A percentile compares a stretch with the other conserved stretches of the same genome.
Evolutionary conservation across 2,888 invertebrate genomes (phyloP).

Genomic region (Molanna angustata): DNA sequence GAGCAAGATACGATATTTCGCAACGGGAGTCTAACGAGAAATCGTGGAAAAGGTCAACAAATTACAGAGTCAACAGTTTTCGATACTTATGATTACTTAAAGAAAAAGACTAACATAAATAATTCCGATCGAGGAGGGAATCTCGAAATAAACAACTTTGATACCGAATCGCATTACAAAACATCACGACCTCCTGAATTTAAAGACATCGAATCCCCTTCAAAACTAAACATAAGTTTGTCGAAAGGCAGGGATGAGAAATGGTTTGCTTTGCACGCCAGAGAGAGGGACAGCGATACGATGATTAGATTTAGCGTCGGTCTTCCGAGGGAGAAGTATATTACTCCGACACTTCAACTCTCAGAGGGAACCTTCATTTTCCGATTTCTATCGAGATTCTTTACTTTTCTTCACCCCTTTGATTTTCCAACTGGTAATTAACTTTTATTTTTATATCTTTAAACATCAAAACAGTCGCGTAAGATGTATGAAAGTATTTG

Average conservation of each 20-base stretch:
- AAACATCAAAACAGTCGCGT: too few relatives aligned
- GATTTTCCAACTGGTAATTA: constrained; percentile 64
- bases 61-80: constrained; percentile 1
- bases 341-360: constrained; percentile 55
- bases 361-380: constrained; percentile 62
- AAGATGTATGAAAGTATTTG: too few relatives aligned
- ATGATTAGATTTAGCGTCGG: constrained; percentile 51
- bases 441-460: too few relatives aligned
- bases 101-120: constrained; percentile 9
- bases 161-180: constrained; percentile 9
- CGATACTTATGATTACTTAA: constrained; percentile 12
- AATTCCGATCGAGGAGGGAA: constrained; percentile 4
- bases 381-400: constrained; percentile 59
- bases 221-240: constrained; percentile 16
- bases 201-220: constrained; percentile 5
- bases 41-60: constrained; percentile 2
- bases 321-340: constrained; percentile 50
- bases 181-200: constrained; percentile 5
- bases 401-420: constrained; percentile 62
- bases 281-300: constrained; percentile 42
- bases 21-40: too few relatives aligned
- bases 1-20: not conserved
- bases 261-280: constrained; percentile 25
- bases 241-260: constrained; percentile 24
- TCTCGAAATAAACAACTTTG: constrained; percentile 4